Conservation (phyloP, 2,113 vertebrate species). For the Chascanopsetta lugubris region DNA sequence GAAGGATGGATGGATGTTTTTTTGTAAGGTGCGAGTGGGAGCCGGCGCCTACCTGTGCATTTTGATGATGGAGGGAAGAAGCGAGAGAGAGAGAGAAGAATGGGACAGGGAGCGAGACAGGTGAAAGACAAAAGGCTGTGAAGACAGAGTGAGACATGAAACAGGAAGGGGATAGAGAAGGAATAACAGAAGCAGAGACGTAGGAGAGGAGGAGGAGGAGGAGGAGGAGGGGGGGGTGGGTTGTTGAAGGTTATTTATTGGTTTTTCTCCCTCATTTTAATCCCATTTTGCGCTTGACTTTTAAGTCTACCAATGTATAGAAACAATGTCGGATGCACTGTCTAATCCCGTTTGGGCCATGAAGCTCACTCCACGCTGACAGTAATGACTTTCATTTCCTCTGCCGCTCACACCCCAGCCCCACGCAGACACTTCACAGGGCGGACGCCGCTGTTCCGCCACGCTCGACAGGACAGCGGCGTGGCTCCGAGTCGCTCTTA, state of each 20-base stretch:
- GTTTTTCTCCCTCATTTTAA: slow-evolving; percentile 77
- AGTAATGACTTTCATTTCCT: slow-evolving; percentile 82
- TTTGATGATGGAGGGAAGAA: slow-evolving; percentile 50
- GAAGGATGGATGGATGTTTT: slow-evolving; percentile 49
- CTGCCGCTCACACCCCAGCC: slow-evolving; percentile 51
- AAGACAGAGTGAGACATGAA: slow-evolving; percentile 57
- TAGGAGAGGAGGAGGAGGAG: no score
- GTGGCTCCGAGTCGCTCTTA: slow-evolving; percentile 51
- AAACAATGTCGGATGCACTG: slow-evolving; percentile 82
- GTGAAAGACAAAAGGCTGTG: slow-evolving; percentile 42
- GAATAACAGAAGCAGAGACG: slow-evolving; percentile 56
- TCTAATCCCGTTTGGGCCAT: slow-evolving; percentile 83
- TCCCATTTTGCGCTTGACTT: slow-evolving; percentile 84
- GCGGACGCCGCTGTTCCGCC: slow-evolving; percentile 62
- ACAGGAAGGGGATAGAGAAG: slow-evolving; percentile 52
- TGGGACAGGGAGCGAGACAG: slow-evolving; percentile 49
- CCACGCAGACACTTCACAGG: slow-evolving; percentile 67
- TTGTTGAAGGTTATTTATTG: slow-evolving; percentile 81
- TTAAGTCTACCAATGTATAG: slow-evolving; percentile 84
- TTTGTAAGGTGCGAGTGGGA: slow-evolving; percentile 53
- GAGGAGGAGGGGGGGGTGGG: slow-evolving; percentile 19
- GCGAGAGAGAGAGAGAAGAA: slow-evolving; percentile 49
- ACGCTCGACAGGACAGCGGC: slow-evolving; percentile 62
- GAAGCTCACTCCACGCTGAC: slow-evolving; percentile 77
- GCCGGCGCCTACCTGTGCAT: slow-evolving; percentile 56